These are phyloP conservation scores for Indicator maculatus DNA, from an alignment of 2,113 vertebrate species.

Conservation along the genomic window DNA sequence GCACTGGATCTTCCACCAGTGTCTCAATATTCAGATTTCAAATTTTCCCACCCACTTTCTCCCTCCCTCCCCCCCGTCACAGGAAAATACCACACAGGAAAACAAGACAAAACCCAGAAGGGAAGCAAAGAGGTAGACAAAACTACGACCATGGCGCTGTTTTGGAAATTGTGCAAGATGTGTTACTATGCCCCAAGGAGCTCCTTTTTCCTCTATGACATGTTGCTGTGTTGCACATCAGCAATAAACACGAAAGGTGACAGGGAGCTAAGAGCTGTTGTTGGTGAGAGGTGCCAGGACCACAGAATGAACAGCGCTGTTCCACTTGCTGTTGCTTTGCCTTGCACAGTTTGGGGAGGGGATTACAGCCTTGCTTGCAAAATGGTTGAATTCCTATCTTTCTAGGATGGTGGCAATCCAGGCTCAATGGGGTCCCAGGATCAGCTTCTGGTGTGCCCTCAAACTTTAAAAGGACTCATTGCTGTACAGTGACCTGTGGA, in stretches of 20 bases:
- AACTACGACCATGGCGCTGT: conserved; percentile 14
- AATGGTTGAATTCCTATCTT: background rate
- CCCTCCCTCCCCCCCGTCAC: background rate
- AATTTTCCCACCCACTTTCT: background rate
- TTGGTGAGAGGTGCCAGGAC: background rate
- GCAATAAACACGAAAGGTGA: background rate
- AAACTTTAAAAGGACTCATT: background rate
- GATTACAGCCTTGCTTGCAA: background rate
- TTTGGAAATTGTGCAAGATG: background rate
- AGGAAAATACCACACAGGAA: background rate
- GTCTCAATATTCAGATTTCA: background rate
- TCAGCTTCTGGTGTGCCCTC: background rate
- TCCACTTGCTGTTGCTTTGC: background rate
- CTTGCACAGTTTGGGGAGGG: background rate
- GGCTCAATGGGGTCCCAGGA: background rate
- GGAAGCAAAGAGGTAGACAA: conserved; percentile 65
- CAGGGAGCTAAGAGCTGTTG: fast-evolving
- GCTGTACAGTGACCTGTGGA: background rate
- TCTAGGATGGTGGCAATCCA: background rate
- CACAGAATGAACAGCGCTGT: fast-evolving
- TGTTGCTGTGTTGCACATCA: background rate
- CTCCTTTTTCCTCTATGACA: background rate
- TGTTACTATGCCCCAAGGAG: background rate
- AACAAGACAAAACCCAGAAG: conserved; percentile 27
- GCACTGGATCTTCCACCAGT: conserved; percentile 43